phyloP scores from a whole-genome alignment of 1,140 invertebrate genomes.

The Drosophila tani region DNA sequence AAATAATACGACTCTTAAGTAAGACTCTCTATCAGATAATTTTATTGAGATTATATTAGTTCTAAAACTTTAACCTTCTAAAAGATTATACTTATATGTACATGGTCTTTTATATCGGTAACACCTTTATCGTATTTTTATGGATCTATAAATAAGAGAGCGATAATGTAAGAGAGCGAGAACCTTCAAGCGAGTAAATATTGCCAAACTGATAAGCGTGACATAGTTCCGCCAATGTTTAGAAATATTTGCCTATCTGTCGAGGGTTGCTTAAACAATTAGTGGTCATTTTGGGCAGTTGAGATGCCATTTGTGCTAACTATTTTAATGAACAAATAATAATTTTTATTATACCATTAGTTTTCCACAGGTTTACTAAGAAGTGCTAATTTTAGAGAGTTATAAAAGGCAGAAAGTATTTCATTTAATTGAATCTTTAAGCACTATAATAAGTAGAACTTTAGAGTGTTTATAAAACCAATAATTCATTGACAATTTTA shows the following conservation, averaged over 20 bases:
- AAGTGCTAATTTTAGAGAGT: constrained; percentile 3
- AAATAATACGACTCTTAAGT: no score
- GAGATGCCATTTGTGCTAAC: background rate
- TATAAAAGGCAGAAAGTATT: background rate
- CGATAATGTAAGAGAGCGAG: background rate
- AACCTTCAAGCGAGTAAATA: background rate
- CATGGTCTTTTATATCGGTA: background rate
- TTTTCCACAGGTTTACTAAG: background rate
- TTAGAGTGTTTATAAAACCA: no score
- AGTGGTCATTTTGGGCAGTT: background rate
- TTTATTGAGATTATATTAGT: background rate
- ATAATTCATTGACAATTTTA: no score
- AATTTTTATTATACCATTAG: background rate
- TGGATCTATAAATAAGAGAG: background rate
- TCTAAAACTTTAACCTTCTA: background rate
- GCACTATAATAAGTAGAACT: no score
- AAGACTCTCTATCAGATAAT: no score
- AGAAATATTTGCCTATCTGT: constrained; percentile 19
- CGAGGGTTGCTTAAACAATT: constrained; percentile 28
- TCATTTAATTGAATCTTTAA: background rate
- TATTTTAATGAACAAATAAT: background rate
- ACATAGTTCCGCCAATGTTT: constrained; percentile 20
- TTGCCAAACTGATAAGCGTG: constrained; percentile 22
- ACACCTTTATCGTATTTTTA: constrained; percentile 2
- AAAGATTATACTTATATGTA: background rate